Base-by-base conservation (phyloP, 2,888 invertebrate genomes). In the Erannis defoliaria region DNA sequence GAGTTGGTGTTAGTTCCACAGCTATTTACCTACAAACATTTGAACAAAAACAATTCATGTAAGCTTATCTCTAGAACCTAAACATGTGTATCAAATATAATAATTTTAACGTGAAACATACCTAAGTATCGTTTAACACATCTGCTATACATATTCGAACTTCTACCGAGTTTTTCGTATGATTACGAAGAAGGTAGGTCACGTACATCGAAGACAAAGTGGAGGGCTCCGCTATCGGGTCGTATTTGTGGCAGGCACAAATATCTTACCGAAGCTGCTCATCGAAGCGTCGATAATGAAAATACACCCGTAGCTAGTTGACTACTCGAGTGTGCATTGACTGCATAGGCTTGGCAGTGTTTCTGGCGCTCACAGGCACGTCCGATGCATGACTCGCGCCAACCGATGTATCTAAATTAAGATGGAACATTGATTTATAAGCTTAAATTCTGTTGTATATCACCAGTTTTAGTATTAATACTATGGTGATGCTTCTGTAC, bases 301-400 rank as follows among this genome's bases (percentile, higher is more conserved):
- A 55, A 61, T 55, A 61, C 45, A 49, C 10, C 31, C 29, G 19
- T 38, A 61, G 61, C 31, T 38, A 38, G 37, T 50, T 35, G 35
- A 33, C 29, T 55, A 51, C 42, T 40, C 42, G 23, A 31, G 40
- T 18, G 33, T 31, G 49, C 49, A 54, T 33, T 2, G 31, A 42
- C 12, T 49, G 49, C 49, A 54, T 33, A 5, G 31, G 49, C 12
- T 49, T 67, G 74, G 71, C 77, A 74, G 80, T 82, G 72, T 77
- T 80, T 76, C 76, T 45, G 43, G 26, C 16, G 26, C 73, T 72
- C 73, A 68, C 67, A 75, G 76, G 73, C 77, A 77, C 71, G 79
- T 82, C 82, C 67, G 59, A 60, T 64, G 73, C 80, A 83, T 66
- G 62, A 42, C 21, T 62, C 56, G 53, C 59, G 60, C 66, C 55